Evolutionary conservation across 2,113 vertebrate genomes (phyloP), one percentile per base, ranked within the genome.

Genomic region (Xenotilapia flavipinnis): DNA sequence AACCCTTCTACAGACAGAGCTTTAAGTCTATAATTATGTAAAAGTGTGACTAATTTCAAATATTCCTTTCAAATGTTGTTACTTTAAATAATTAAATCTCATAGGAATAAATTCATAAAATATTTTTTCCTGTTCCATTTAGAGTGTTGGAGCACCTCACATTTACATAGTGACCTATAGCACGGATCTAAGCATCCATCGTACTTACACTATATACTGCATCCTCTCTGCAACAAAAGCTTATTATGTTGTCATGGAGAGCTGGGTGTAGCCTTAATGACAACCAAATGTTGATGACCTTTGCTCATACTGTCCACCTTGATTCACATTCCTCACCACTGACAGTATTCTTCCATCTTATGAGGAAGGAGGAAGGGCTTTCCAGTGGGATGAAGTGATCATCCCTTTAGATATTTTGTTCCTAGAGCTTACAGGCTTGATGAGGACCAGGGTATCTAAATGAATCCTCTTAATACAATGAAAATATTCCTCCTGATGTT

Each of bases 381-480:
- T 93, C 89, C 89, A 82, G 40, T 79, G 40, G 87, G 87, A 90
- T 91, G 85, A 89, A 89, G 81, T 6, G 81, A 86, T 91, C 85
- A 91, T 89, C 54, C 79, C 47, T 87, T 87, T 54, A 70, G 80
- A 53, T 83, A 83, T 84, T 80, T 56, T 81, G 45, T 73, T 92
- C 70, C 38, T 12, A 51, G 36, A 91, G 86, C 89, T 91, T 73
- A 87, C 49, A 54, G 80, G 38, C 81, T 89, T 90, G 90, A 92
- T 70, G 77, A 89, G 68, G 70, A 90, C 80, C 80, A 84, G 33
- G 8, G 53, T 53, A 87, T 89, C 73, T 23, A 9, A 80, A 84
- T 53, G 5, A 88, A 87, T 80, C 87, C 28, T 80, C 83, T 87
- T 80, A 87, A 91, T 82, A 73, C 80, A 88, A 84, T 65, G 81